phyloP scores from a whole-genome alignment of 1,140 invertebrate genomes.

The Camponotus vicinus region DNA sequence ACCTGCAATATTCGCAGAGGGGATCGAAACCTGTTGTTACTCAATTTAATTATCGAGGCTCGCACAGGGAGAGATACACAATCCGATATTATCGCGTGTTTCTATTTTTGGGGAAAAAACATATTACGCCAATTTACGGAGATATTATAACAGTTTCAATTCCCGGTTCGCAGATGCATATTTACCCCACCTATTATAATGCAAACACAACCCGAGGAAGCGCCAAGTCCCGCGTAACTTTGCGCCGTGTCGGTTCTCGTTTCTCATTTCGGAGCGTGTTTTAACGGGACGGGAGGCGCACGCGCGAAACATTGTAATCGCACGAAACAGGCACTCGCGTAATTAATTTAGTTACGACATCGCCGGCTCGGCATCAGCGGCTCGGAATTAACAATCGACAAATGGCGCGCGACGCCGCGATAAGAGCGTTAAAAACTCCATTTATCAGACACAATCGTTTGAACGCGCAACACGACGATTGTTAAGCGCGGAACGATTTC shows the following conservation, averaged over 20 bases:
- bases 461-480: no score
- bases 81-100: not conserved
- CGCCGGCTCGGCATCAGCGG: not conserved
- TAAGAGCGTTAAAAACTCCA: conserved; percentile 39
- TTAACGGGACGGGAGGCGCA: not conserved
- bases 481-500: not conserved
- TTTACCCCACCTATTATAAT: conserved; percentile 26
- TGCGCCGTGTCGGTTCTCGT: conserved; percentile 14
- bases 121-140: not conserved
- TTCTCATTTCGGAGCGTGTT: conserved; percentile 24
- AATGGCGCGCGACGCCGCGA: conserved; percentile 13
- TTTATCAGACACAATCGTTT: not conserved
- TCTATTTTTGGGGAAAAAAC: conserved; percentile 21
- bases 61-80: not conserved
- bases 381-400: conserved; percentile 31
- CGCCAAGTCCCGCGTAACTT: conserved; percentile 23
- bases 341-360: conserved; percentile 48
- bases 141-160: conserved; percentile 36
- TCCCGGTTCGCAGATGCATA: not conserved
- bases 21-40: not conserved
- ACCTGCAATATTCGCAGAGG: not conserved
- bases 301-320: conserved; percentile 17
- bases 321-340: conserved; percentile 29
- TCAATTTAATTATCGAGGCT: conserved; percentile 37
- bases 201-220: conserved; percentile 14